Evolutionary conservation across 2,797 vertebrate species (phyloP).

Genomic region (Podarcis siculus): DNA sequence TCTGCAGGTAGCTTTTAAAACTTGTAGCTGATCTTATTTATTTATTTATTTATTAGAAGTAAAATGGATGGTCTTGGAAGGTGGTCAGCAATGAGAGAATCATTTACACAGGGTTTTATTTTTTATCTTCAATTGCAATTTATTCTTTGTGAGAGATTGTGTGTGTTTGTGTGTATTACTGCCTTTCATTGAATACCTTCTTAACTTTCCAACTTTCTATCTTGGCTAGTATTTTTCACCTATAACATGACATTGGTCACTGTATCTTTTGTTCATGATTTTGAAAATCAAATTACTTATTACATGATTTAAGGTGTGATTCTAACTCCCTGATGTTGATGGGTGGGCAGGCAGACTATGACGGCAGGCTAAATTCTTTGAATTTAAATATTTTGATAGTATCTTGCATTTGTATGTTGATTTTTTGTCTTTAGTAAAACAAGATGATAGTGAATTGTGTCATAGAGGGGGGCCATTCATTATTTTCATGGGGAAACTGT

Average conservation of each 20-base stretch:
- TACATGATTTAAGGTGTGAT: neutral
- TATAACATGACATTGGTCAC: neutral
- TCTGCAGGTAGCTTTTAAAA: neutral
- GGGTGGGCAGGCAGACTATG: no score
- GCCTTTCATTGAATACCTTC: neutral
- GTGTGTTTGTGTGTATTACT: neutral
- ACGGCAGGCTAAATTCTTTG: no score
- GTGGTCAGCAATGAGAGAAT: neutral
- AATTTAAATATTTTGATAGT: no score
- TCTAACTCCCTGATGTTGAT: neutral
- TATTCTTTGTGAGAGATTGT: neutral
- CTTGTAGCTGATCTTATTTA: slow-evolving; percentile 9
- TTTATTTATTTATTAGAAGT: neutral
- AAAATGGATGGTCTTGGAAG: neutral
- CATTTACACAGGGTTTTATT: neutral
- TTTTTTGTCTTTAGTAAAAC: neutral
- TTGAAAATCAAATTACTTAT: slow-evolving; percentile 15
- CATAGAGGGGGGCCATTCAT: no score
- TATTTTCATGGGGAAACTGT: no score
- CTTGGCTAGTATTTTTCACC: neutral
- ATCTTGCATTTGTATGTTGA: neutral
- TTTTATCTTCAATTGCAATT: neutral
- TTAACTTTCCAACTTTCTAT: neutral
- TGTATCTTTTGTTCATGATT: neutral
- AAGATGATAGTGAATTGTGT: no score